Base-by-base conservation (phyloP, 2,888 invertebrate species). In the Pristionchus entomophagus region DNA sequence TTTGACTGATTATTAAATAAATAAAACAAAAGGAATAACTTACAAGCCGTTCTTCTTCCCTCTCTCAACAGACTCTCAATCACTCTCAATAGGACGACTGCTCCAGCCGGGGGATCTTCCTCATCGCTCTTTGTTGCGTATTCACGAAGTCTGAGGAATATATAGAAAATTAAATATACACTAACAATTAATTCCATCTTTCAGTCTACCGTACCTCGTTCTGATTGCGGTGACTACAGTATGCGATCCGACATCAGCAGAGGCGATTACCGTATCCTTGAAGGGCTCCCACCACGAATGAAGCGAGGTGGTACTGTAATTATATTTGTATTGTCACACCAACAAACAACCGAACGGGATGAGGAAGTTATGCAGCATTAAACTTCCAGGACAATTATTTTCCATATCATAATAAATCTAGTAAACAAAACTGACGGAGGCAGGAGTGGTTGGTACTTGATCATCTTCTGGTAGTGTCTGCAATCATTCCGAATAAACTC, bases 201-300 rank as follows among this genome's bases (percentile, higher is more conserved):
- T n/a, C n/a, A n/a, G n/a, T 8, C 19, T 19, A 51, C 29, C 83
- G 22, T 49, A 84, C 83, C 49, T 84, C 12, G 35, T 62, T 0
- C 32, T 45, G 45, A 84, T 65, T 10, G 83, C 83, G n/a, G 83
- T 65, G 45, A 84, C 49, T 19, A 51, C 49, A 1, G 65, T 49
- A 49, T 84, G 83, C 29, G 35, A 53, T 17, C 83, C 83, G 45
- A 65, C 29, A 22, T 84, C 83, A 22, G 45, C 83, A 19, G 49
- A 45, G 3, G 65, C 62, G 29, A 84, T 41, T 26, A 59, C 83
- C 49, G 45, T 59, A 45, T 84, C 83, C 26, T 62, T 65, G 32
- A 84, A 65, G 29, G 83, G 83, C 49, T 65, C 83, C 83, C 83
- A 84, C 83, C 83, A 84, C 49, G 41, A 29, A 32, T 84, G 83